Base-by-base conservation (phyloP, 2,113 vertebrate genomes). In the Microtus montanus region DNA sequence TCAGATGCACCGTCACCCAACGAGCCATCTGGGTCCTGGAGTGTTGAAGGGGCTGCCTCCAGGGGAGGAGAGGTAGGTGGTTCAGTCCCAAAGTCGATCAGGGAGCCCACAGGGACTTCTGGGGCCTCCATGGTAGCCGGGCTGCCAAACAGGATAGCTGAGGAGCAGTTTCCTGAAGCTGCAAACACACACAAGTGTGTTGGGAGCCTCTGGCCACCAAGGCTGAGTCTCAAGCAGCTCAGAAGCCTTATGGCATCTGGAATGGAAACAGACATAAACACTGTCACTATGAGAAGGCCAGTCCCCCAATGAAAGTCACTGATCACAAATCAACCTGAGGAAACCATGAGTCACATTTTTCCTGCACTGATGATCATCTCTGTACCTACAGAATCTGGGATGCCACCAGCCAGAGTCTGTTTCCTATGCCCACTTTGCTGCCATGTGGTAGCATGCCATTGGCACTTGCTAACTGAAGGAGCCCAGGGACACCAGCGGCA, bases 1-100 rank as follows among this genome's bases (percentile, higher is more conserved):
- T 99, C 99, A 0, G 98, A 98, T 0, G 90, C 98, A 0, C 97
- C 98, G 0, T 98, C 91, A 0, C 96, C 96, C 1, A 70, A 97
- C 91, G 95, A 97, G 0, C 95, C 73, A 1, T 97, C 97, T 15
- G 83, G 83, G 1, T 97, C 77, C 19, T 95, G 87, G 0, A 74
- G 94, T 0, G 93, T 0, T 0, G 93, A 63, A 7, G 97, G 91
- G 0, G 89, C 74, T 0, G 95, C 94, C 15, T 97, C 97, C 0
- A 90, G 10, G 0, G 98, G 97, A 6, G 93, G 61, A 5, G 97
- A 89, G 30, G 98, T 0, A 0, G 98, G 93, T 0, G 97, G 97
- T 11, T 99, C 98, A 0, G 97, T 19, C 38, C 98, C 99, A 0
- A 99, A 99, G 97, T 99, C 99, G 6, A 99, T 99, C 94, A 99